phyloP scores from a whole-genome alignment of 2,888 invertebrate genomes.

The Junonia oenone region DNA sequence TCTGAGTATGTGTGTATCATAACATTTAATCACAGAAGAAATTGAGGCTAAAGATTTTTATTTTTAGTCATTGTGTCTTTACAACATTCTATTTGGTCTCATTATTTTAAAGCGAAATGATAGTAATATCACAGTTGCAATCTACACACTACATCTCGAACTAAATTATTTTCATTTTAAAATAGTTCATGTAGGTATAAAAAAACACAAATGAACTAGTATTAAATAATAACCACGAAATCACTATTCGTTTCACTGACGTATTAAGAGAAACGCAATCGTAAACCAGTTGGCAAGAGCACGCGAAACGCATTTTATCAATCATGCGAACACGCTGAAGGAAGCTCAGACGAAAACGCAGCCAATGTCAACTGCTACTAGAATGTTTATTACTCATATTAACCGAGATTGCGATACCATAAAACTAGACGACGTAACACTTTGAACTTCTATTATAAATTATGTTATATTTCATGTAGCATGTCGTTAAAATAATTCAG shows the following conservation, averaged over 20 bases:
- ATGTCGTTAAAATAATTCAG: background rate
- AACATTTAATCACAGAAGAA: conserved; percentile 25
- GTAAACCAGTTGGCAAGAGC: conserved; percentile 35
- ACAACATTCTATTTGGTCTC: conserved; percentile 15
- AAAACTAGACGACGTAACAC: background rate
- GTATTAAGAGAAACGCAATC: conserved; percentile 36
- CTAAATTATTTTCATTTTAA: no score
- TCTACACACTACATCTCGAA: no score
- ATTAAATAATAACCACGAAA: conserved; percentile 1
- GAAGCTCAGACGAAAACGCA: conserved; percentile 51
- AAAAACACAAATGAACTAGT: no score
- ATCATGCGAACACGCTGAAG: conserved; percentile 41
- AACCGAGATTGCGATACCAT: conserved; percentile 43
- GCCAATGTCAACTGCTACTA: conserved; percentile 56
- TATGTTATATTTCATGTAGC: background rate
- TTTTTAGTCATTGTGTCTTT: conserved; percentile 32
- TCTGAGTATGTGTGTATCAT: background rate
- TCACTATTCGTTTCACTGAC: conserved; percentile 27
- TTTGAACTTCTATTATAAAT: background rate
- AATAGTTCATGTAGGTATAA: no score
- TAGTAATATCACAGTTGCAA: background rate
- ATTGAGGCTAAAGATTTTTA: conserved; percentile 38
- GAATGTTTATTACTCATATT: conserved; percentile 41
- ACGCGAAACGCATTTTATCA: conserved; percentile 17
- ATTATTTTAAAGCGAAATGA: background rate